These are phyloP conservation scores for Operophtera brumata DNA, from an alignment of 2,888 invertebrate genomes.

Conservation along the genomic window DNA sequence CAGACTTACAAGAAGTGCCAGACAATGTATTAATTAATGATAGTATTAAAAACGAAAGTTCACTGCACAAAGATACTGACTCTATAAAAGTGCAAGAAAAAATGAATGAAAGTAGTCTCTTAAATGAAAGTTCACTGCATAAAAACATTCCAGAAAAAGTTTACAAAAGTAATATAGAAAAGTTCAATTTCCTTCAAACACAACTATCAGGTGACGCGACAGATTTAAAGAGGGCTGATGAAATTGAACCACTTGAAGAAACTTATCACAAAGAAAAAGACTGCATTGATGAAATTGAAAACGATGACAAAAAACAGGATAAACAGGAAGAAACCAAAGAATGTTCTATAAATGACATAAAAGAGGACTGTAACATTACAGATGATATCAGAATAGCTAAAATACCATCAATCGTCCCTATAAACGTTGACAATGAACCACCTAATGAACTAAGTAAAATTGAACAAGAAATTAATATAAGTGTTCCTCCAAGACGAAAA, in stretches of 20 bases:
- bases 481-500: slow-evolving; percentile 72
- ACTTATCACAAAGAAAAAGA: slow-evolving; percentile 43
- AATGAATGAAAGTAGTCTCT: slow-evolving; percentile 27
- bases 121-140: slow-evolving; percentile 2
- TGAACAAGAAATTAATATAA: slow-evolving; percentile 56
- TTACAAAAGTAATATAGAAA: slow-evolving; percentile 67
- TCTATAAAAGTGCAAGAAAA: slow-evolving; percentile 6
- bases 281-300: slow-evolving; percentile 34
- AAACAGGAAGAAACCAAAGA: slow-evolving; percentile 34
- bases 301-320: slow-evolving; percentile 29
- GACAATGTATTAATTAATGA: slow-evolving; percentile 19
- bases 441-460: slow-evolving; percentile 39
- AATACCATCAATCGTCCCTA: slow-evolving; percentile 33
- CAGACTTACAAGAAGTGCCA: slow-evolving; percentile 38
- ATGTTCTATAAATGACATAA: slow-evolving; percentile 32
- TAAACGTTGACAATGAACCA: slow-evolving; percentile 6
- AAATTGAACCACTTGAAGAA: slow-evolving; percentile 39
- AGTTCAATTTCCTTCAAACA: slow-evolving; percentile 72
- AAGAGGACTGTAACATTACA: slow-evolving; percentile 60
- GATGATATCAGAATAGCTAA: slow-evolving; percentile 69
- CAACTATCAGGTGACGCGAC: slow-evolving; percentile 53
- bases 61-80: slow-evolving; percentile 28
- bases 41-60: slow-evolving; percentile 16
- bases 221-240: slow-evolving; percentile 41
- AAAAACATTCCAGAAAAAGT: slow-evolving; percentile 51